Evolutionary conservation across 2,888 invertebrate genomes (phyloP).

Genomic region (Caenorhabditis uteleia): DNA sequence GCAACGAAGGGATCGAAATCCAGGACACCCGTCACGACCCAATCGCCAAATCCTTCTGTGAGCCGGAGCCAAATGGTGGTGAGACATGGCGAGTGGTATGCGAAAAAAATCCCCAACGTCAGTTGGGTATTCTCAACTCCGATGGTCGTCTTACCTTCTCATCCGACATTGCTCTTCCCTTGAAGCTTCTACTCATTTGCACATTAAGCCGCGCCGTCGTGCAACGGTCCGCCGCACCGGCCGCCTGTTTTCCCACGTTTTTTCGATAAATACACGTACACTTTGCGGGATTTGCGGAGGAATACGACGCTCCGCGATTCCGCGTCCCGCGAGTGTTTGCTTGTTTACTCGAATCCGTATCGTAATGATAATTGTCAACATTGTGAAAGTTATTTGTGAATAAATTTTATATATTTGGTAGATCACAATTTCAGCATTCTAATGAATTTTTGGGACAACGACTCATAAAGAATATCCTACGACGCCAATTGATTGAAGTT

Average conservation of each 20-base stretch:
- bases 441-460: too few species aligned
- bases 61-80: constrained; percentile 26
- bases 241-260: constrained; percentile 44
- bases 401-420: too few species aligned
- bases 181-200: constrained; percentile 36
- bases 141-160: constrained; percentile 31
- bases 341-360: too few species aligned
- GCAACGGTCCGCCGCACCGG: constrained; percentile 15
- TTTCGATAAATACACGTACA: constrained; percentile 22
- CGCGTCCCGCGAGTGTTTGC: too few species aligned
- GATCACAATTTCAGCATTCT: too few species aligned
- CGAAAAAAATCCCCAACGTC: constrained; percentile 33
- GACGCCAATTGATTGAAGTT: constrained; percentile 44
- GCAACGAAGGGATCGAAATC: constrained; percentile 29
- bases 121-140: constrained; percentile 22
- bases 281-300: neutral
- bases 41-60: constrained; percentile 35
- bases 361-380: too few species aligned
- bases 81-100: constrained; percentile 36
- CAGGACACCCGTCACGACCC: constrained; percentile 38
- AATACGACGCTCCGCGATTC: too few species aligned
- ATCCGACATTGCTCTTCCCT: constrained; percentile 30
- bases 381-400: too few species aligned
- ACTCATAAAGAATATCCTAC: constrained; percentile 38
- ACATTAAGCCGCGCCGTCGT: constrained; percentile 33